A percentile compares a stretch with the other conserved stretches of the same genome.
Evolutionary conservation across 2,797 vertebrate species (phyloP).

Genomic region (Acropternis orthonyx): DNA sequence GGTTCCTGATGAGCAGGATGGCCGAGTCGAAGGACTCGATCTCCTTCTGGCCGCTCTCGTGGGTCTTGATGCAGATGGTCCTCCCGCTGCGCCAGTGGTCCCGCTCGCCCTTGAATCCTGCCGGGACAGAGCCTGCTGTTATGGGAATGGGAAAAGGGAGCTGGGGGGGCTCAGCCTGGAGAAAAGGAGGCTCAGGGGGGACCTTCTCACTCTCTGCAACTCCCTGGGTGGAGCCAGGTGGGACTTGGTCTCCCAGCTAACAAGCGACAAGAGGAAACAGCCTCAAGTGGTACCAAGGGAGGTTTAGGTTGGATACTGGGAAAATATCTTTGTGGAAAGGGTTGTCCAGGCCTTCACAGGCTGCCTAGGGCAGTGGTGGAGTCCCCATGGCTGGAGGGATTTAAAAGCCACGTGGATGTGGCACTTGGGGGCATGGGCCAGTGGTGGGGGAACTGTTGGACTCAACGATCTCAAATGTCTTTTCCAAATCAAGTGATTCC

Average conservation of each 20-base stretch:
- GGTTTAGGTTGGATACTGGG: not conserved
- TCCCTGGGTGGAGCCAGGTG: not conserved
- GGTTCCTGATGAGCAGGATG: slow-evolving; percentile 93
- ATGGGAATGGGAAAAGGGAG: rapidly evolving
- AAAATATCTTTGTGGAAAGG: not conserved
- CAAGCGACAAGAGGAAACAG: too few species aligned
- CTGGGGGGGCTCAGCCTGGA: not conserved
- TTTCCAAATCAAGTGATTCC: not conserved
- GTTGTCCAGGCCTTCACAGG: not conserved
- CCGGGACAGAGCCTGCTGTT: not conserved
- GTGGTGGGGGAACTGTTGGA: not conserved
- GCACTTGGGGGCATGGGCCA: not conserved
- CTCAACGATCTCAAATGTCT: rapidly evolving
- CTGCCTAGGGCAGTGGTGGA: not conserved
- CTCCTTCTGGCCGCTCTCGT: slow-evolving; percentile 94
- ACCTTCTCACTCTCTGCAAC: rapidly evolving
- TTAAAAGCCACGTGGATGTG: not conserved
- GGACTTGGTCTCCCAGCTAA: rapidly evolving
- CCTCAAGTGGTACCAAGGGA: rapidly evolving
- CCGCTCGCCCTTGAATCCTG: slow-evolving; percentile 90
- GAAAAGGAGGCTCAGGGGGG: not conserved
- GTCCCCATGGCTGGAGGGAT: not conserved
- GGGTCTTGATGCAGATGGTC: slow-evolving; percentile 95
- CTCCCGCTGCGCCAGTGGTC: slow-evolving; percentile 95
- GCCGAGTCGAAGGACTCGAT: slow-evolving; percentile 90